Evolutionary conservation across 2,888 invertebrate species (phyloP), one percentile per base, ranked within the genome.

Genomic region (Eumerus sabulonum): DNA sequence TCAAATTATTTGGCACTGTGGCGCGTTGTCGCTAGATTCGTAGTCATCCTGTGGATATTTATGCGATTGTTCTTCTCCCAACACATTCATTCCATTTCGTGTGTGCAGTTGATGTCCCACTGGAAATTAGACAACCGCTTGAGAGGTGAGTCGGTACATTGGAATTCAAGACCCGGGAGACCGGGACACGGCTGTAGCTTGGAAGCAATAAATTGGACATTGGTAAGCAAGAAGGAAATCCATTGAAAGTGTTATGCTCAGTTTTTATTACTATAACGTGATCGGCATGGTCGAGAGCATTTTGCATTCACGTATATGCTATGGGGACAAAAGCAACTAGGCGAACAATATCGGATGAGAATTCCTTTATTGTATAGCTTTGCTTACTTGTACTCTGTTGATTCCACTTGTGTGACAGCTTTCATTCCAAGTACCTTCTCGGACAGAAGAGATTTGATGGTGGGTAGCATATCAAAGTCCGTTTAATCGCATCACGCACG

Each of bases 211-310:
- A 54, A 36, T 60, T 59, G 44, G 63, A 59, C 57, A 16, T 36
- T 40, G 18, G 62, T 67, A 57, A 68, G 77, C 63, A 27, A 27
- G 27, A 27, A 68, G 53, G 63, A 73, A 77, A 72, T 67, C 77
- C 67, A 67, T 72, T 47, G 57, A 76, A 77, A 73, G 63, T 73
- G 63, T 63, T 73, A 68, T 73, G 67, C 59, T 73, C 18, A 53
- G 50, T 47, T 62, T 79, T 79, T 79, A 79, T 79, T 60, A 68
- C 73, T 79, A 59, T 53, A 73, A 79, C 79, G 79, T 79, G 79
- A 79, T 79, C 54, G 72, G 79, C 73, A 79, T 79, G 19, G 27
- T 36, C 47, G 47, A 64, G 9, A 57, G 27, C 19, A 9, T 51
- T 63, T 63, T 72, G 71, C 57, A 72, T 72, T 38, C 17, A 13